phyloP scores from a whole-genome alignment of 2,113 vertebrate genomes.

The Planiliza haematocheilus region DNA sequence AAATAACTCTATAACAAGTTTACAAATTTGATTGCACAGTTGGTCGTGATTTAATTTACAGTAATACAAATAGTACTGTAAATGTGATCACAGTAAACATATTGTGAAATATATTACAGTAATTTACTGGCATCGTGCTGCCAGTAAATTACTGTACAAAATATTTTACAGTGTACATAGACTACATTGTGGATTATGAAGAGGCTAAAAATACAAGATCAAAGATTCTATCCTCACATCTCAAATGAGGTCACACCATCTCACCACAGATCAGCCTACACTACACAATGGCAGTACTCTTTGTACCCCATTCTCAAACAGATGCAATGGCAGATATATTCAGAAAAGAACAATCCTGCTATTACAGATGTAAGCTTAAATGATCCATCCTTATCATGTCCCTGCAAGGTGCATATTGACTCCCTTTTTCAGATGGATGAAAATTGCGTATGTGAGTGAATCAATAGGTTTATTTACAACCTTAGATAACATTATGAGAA shows the following conservation, averaged over 20 bases:
- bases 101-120: too few species aligned
- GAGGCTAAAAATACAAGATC: neutral
- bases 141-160: too few species aligned
- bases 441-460: conserved; percentile 62
- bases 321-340: conserved; percentile 31
- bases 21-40: too few species aligned
- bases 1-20: too few species aligned
- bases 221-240: neutral
- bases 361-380: conserved; percentile 51
- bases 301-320: conserved; percentile 13
- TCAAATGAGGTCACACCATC: conserved; percentile 9
- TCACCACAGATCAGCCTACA: conserved; percentile 20
- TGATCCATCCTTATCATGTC: conserved; percentile 60
- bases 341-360: conserved; percentile 34
- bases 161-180: too few species aligned
- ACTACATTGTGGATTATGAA: conserved; percentile 3
- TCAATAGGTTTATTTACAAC: conserved; percentile 70
- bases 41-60: too few species aligned
- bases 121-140: too few species aligned
- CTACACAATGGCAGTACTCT: conserved; percentile 23
- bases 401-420: conserved; percentile 71
- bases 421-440: conserved; percentile 40
- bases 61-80: too few species aligned
- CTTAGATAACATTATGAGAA: conserved; percentile 52
- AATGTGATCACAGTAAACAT: too few species aligned